Conservation (phyloP, 2,797 vertebrate genomes). For the Chrysocyon brachyurus region DNA sequence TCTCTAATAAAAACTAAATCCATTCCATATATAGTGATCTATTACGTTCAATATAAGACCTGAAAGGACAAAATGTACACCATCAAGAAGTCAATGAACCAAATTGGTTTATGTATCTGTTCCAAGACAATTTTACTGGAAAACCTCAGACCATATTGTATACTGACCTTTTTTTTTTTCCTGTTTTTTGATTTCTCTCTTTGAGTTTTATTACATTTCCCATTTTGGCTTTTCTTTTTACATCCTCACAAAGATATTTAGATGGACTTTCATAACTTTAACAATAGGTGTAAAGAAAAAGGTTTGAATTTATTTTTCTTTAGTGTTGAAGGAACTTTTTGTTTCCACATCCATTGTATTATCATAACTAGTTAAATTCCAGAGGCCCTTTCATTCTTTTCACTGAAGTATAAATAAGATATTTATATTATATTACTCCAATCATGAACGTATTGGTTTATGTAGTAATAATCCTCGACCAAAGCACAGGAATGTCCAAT, state of each 20-base stretch:
- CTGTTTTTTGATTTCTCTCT: slow-evolving; percentile 51
- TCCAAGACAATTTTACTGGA: slow-evolving; percentile 77
- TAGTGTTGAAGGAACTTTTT: slow-evolving; percentile 39
- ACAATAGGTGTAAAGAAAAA: neutral
- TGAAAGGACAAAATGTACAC: slow-evolving; percentile 74
- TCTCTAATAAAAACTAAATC: slow-evolving; percentile 69
- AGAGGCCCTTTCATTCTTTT: neutral
- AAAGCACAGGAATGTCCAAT: neutral
- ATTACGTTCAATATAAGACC: slow-evolving; percentile 73
- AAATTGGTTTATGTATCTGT: slow-evolving; percentile 81
- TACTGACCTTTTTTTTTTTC: slow-evolving; percentile 2
- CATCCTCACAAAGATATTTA: slow-evolving; percentile 56
- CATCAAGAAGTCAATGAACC: slow-evolving; percentile 74
- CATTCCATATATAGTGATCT: slow-evolving; percentile 74
- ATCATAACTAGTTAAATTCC: neutral
- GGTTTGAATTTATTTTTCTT: neutral
- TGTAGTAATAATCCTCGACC: neutral
- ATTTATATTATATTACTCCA: neutral
- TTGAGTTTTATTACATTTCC: slow-evolving; percentile 75
- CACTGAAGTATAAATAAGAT: slow-evolving; percentile 12
- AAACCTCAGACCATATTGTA: slow-evolving; percentile 77
- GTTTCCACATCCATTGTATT: neutral
- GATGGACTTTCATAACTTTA: slow-evolving; percentile 38
- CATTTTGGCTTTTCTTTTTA: slow-evolving; percentile 67
- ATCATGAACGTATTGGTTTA: neutral